A percentile compares a stretch with the other conserved stretches of the same genome.
phyloP scores from a whole-genome alignment of 2,888 invertebrate genomes.

The Cheilosia scutellata region DNA sequence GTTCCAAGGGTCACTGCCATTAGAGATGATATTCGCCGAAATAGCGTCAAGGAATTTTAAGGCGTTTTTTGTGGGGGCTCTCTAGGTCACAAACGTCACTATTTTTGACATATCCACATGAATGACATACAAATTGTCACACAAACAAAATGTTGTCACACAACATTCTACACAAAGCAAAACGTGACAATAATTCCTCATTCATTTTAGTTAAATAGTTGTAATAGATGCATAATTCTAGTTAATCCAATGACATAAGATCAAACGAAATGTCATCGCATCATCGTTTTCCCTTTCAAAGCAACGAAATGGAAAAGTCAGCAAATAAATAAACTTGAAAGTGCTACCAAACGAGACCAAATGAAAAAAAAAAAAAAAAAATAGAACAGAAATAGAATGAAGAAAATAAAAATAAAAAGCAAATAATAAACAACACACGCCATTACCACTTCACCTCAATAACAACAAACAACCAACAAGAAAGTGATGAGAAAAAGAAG shows the following conservation, averaged over 20 bases:
- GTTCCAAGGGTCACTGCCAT: no score
- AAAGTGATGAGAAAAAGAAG: conserved; percentile 14
- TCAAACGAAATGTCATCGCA: conserved; percentile 50
- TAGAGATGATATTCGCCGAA: no score
- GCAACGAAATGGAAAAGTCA: conserved; percentile 25
- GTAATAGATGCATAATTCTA: not conserved
- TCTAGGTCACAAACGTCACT: no score
- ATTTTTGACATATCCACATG: no score
- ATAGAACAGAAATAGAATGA: conserved; percentile 26
- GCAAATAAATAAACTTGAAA: conserved; percentile 41
- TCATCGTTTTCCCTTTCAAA: conserved; percentile 51
- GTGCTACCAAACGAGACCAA: conserved; percentile 57
- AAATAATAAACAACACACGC: conserved; percentile 61
- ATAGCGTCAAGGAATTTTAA: no score
- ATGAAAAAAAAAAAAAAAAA: conserved; percentile 51
- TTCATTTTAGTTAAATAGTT: no score
- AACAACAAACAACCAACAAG: conserved; percentile 55
- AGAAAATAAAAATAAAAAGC: conserved; percentile 24
- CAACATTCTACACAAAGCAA: no score
- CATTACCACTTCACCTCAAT: conserved; percentile 71
- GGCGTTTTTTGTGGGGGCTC: no score
- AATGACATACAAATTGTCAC: no score
- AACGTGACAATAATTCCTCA: no score
- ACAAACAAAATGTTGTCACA: no score
- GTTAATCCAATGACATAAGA: conserved; percentile 42